A percentile compares a stretch with the other conserved stretches of the same genome.
Evolutionary conservation across 2,888 invertebrate genomes (phyloP).

Genomic region (Noctua comes): DNA sequence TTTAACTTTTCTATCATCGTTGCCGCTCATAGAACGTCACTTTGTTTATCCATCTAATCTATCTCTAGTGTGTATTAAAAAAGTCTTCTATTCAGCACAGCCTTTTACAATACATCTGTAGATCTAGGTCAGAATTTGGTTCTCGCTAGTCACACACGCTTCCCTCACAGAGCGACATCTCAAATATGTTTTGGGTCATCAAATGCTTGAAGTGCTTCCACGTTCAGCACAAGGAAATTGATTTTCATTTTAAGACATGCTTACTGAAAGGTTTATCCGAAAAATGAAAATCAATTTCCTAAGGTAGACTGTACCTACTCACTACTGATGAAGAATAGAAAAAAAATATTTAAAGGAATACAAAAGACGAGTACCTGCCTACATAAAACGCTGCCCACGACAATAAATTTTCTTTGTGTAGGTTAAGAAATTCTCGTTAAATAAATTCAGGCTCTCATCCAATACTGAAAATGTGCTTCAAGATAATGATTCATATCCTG

Average conservation of each 20-base stretch:
- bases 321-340: slow-evolving; percentile 23
- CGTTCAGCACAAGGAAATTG: slow-evolving; percentile 45
- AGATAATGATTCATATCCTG: slow-evolving; percentile 59
- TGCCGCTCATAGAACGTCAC: not conserved
- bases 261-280: slow-evolving; percentile 23
- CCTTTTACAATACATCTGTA: slow-evolving; percentile 3
- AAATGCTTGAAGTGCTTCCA: slow-evolving; percentile 36
- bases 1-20: not conserved
- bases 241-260: slow-evolving; percentile 43
- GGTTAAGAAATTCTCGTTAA: slow-evolving; percentile 40
- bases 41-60: not conserved
- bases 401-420: slow-evolving; percentile 50
- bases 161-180: not conserved
- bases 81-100: not conserved
- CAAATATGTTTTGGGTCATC: slow-evolving; percentile 28
- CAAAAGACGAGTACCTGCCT: slow-evolving; percentile 47
- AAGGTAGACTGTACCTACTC: not conserved
- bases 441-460: slow-evolving; percentile 51
- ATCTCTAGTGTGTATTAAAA: not conserved
- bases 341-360: slow-evolving; percentile 36
- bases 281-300: slow-evolving; percentile 28
- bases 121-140: slow-evolving; percentile 15
- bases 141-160: not conserved
- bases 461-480: slow-evolving; percentile 56
- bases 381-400: slow-evolving; percentile 38